Conservation (phyloP, 2,797 vertebrate species). For the Clarias platycephalus region DNA sequence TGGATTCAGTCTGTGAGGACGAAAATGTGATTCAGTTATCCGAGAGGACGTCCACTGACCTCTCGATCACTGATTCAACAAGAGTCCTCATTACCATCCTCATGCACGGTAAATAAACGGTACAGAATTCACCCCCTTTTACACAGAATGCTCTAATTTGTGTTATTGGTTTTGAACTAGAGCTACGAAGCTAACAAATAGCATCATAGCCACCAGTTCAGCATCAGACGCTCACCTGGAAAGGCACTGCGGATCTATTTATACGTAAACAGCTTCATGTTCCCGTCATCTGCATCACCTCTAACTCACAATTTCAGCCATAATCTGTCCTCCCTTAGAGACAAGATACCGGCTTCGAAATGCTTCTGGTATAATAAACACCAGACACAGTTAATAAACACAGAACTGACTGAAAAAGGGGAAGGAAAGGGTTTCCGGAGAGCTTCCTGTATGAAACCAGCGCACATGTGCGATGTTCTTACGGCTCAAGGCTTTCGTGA, state of each 20-base stretch:
- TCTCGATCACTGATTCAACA: not conserved
- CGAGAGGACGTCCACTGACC: not conserved
- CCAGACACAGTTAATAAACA: not conserved
- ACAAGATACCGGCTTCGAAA: not conserved
- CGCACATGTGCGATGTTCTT: not conserved
- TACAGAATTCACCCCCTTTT: not conserved
- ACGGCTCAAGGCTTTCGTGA: not conserved
- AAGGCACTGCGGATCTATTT: not conserved
- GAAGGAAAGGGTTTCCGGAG: slow-evolving; percentile 21
- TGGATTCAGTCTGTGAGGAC: slow-evolving; percentile 68
- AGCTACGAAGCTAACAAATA: not conserved
- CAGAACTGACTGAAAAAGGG: not conserved
- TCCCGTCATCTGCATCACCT: not conserved
- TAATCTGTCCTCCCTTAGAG: not conserved
- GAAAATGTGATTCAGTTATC: not conserved
- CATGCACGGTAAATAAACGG: not conserved
- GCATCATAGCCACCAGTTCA: not conserved
- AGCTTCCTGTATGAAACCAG: slow-evolving; percentile 27
- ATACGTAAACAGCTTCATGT: not conserved
- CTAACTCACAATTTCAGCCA: not conserved
- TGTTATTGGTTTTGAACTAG: not conserved
- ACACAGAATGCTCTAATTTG: not conserved
- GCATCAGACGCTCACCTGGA: not conserved
- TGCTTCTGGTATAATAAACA: not conserved
- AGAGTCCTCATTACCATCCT: not conserved